A percentile compares a stretch with the other conserved stretches of the same genome.
phyloP scores from a whole-genome alignment of 1,140 invertebrate genomes.

The Diachasma alloeum region DNA sequence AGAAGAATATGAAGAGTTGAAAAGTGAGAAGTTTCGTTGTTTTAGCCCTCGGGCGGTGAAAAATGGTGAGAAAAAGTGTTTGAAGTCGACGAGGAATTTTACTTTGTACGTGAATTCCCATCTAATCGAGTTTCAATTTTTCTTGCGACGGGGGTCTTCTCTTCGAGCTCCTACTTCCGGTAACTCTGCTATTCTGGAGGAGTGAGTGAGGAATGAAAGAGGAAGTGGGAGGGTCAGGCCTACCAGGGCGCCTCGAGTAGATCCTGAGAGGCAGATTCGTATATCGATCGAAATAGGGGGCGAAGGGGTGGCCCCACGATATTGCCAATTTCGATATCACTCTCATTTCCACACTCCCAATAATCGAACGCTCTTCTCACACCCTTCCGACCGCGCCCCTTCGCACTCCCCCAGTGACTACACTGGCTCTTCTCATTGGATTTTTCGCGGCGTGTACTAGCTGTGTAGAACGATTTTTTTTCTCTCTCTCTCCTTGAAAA shows the following conservation, averaged over 20 bases:
- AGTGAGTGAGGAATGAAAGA: neutral
- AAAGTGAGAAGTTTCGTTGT: neutral
- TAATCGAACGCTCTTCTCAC: slow-evolving; percentile 20
- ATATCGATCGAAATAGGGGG: slow-evolving; percentile 30
- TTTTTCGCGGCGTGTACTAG: neutral
- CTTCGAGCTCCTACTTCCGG: slow-evolving; percentile 21
- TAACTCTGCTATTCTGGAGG: neutral
- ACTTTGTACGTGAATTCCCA: slow-evolving; percentile 7
- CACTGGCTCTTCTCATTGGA: neutral
- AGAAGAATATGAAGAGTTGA: neutral
- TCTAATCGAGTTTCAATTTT: slow-evolving; percentile 36
- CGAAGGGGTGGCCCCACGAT: slow-evolving; percentile 30
- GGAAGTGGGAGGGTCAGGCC: neutral
- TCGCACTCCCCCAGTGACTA: neutral
- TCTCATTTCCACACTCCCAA: slow-evolving; percentile 40
- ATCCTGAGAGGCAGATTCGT: slow-evolving; percentile 20
- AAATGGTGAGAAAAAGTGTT: neutral
- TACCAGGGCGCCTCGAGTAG: neutral
- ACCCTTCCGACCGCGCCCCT: neutral
- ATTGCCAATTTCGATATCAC: slow-evolving; percentile 54
- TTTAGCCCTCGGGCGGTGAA: neutral
- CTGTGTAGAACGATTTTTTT: neutral
- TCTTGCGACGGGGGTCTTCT: neutral
- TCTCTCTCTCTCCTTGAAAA: neutral
- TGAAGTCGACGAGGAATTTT: neutral